A percentile compares a stretch with the other conserved stretches of the same genome.
Conservation (phyloP, 1,140 invertebrate species). For the Drosophila setifemur region DNA sequence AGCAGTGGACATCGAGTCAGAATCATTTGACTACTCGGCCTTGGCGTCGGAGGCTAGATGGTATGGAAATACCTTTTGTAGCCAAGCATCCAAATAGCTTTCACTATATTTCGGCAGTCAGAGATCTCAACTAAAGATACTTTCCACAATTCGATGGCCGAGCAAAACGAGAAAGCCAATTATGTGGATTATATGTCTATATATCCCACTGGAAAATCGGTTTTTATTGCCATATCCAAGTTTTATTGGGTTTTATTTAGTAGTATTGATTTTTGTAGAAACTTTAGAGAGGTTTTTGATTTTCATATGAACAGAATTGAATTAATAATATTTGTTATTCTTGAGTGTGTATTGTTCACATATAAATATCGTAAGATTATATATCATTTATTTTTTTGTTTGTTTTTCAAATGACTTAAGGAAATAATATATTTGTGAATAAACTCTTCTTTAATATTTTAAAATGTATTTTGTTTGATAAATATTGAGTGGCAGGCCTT, state of each 20-base stretch:
- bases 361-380: no score
- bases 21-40: slow-evolving; percentile 69
- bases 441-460: no score
- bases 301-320: neutral
- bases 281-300: slow-evolving; percentile 3
- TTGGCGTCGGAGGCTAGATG: slow-evolving; percentile 22
- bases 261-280: slow-evolving; percentile 12
- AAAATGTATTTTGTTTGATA: no score
- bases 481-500: no score
- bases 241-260: slow-evolving; percentile 28
- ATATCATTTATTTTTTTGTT: no score
- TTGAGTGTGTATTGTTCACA: no score
- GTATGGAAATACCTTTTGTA: neutral
- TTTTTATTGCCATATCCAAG: slow-evolving; percentile 9
- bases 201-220: slow-evolving; percentile 1
- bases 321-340: no score
- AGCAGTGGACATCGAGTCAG: neutral
- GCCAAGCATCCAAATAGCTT: neutral
- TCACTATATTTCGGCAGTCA: neutral
- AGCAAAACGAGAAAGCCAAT: slow-evolving; percentile 26
- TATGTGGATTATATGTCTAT: slow-evolving; percentile 14
- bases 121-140: slow-evolving; percentile 17
- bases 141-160: slow-evolving; percentile 12
- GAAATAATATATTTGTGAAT: no score
- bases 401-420: no score